A percentile compares a stretch with the other conserved stretches of the same genome.
phyloP scores from a whole-genome alignment of 2,113 vertebrate species.

The Crotalus helleri region DNA sequence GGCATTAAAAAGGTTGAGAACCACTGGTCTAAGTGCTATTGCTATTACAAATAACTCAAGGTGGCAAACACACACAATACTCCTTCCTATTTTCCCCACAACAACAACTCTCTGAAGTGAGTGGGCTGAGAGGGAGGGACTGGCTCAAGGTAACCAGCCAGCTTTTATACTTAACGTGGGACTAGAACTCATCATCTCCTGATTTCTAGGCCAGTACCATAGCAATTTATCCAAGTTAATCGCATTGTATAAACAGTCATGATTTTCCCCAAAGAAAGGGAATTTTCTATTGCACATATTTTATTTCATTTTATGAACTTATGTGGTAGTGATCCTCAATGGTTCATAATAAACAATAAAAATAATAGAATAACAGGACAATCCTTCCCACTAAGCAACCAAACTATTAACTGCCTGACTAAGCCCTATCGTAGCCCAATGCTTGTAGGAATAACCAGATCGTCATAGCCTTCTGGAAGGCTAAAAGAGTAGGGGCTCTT shows the following conservation, averaged over 20 bases:
- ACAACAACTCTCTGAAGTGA: too few species aligned
- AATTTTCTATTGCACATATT: background rate
- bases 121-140: too few species aligned
- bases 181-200: too few species aligned
- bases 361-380: background rate
- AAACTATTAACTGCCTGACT: background rate
- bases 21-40: too few species aligned
- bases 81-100: too few species aligned
- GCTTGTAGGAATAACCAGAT: background rate
- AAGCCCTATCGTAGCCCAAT: background rate
- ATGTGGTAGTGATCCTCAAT: background rate
- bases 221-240: background rate
- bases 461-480: background rate
- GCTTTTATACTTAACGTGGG: too few species aligned
- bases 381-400: background rate
- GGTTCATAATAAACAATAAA: background rate
- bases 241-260: background rate
- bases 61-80: too few species aligned
- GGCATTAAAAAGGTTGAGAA: too few species aligned
- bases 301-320: background rate
- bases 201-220: too few species aligned
- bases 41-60: too few species aligned
- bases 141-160: too few species aligned
- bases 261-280: background rate
- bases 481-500: background rate